phyloP scores from a whole-genome alignment of 2,797 vertebrate species.

The Hapalemur alaotrensis region DNA sequence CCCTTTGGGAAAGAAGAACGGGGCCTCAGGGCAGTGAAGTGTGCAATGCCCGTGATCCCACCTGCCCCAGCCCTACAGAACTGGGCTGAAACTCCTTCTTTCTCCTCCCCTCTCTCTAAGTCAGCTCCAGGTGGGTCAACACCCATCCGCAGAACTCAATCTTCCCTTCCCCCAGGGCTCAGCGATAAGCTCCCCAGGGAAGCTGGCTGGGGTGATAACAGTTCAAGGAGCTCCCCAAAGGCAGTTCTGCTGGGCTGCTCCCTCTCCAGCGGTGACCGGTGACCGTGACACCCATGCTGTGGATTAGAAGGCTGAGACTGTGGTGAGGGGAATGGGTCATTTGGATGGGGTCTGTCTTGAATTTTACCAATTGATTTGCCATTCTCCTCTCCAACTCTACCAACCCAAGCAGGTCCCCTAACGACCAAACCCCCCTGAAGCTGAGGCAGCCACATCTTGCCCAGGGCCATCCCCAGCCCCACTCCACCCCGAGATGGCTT shows the following conservation, averaged over 20 bases:
- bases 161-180: not conserved
- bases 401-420: not conserved
- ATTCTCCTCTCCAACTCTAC: not conserved
- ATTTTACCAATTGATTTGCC: not conserved
- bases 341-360: too few relatives aligned
- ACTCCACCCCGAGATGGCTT: fast-evolving
- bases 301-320: not conserved
- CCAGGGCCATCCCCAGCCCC: too few relatives aligned
- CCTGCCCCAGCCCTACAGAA: too few relatives aligned
- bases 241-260: not conserved
- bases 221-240: not conserved
- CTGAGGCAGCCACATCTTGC: not conserved
- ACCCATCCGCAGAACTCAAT: not conserved
- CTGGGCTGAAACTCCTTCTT: not conserved
- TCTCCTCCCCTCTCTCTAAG: not conserved
- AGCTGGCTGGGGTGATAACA: not conserved
- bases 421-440: not conserved
- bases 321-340: too few relatives aligned
- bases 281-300: not conserved
- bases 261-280: not conserved
- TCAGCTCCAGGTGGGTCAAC: not conserved
- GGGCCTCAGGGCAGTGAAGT: not conserved
- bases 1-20: not conserved
- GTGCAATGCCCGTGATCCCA: not conserved
- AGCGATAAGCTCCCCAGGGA: not conserved